A percentile compares a stretch with the other conserved stretches of the same genome.
Evolutionary conservation across 2,113 vertebrate species (phyloP).

Genomic region (Trachemys scripta): DNA sequence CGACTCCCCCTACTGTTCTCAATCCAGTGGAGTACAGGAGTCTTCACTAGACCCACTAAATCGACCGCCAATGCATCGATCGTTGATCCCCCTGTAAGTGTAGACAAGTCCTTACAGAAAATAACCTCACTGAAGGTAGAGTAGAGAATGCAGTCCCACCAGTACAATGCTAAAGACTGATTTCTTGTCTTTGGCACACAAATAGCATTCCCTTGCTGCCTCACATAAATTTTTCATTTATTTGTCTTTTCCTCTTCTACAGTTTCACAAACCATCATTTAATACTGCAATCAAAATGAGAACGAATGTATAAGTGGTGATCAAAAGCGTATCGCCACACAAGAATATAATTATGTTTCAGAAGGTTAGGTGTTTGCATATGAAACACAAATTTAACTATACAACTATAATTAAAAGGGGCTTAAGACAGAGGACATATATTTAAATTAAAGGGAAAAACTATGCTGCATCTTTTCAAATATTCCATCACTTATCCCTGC

Average conservation of each 20-base stretch:
- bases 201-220: rapidly evolving
- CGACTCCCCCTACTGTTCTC: too few species aligned
- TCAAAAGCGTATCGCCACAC: background rate
- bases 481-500: background rate
- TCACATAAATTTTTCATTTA: background rate
- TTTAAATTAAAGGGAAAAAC: background rate
- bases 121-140: background rate
- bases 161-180: background rate
- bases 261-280: background rate
- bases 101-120: background rate
- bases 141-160: background rate
- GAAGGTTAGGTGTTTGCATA: background rate
- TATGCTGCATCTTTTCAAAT: background rate
- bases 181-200: background rate
- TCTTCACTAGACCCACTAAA: too few species aligned
- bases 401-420: background rate
- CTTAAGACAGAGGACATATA: background rate
- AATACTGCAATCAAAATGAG: background rate
- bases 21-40: too few species aligned
- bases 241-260: background rate
- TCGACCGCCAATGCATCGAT: too few species aligned
- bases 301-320: background rate
- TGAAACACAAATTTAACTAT: background rate
- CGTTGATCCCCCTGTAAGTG: too few species aligned
- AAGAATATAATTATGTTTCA: background rate